A percentile compares a stretch with the other conserved stretches of the same genome.
phyloP scores from a whole-genome alignment of 2,888 invertebrate species.

The Hyalella azteca region DNA sequence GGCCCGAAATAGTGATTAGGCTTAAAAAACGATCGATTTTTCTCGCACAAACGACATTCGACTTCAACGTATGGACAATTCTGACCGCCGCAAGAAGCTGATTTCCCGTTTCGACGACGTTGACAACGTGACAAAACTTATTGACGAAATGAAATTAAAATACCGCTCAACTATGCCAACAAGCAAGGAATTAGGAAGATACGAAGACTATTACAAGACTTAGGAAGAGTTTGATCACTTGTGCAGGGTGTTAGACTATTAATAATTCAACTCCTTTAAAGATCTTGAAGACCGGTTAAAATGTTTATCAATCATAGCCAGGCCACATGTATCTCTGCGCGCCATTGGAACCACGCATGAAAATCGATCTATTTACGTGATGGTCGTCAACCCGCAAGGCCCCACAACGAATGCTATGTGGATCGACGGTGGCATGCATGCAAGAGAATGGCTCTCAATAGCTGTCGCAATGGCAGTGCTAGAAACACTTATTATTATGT shows the following conservation, averaged over 20 bases:
- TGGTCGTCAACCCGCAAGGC: background rate
- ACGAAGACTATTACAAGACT: no score
- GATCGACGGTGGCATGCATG: constrained; percentile 33
- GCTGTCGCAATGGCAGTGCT: constrained; percentile 17
- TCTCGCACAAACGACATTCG: background rate
- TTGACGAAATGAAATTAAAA: no score
- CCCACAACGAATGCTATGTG: background rate
- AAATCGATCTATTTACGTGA: background rate
- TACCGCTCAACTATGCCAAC: no score
- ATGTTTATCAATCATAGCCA: no score
- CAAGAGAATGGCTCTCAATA: constrained; percentile 35
- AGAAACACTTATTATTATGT: background rate
- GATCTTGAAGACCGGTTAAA: background rate
- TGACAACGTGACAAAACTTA: no score
- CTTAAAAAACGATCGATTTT: constrained; percentile 8
- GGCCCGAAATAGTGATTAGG: constrained; percentile 16
- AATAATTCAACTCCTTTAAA: background rate
- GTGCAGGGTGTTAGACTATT: background rate
- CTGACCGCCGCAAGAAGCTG: no score
- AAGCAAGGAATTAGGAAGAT: background rate
- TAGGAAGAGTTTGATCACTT: no score
- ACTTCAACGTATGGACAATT: no score
- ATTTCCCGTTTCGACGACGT: no score
- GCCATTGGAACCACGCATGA: background rate
- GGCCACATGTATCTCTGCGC: background rate